These are phyloP conservation scores for Rhabditoides inermis DNA, from an alignment of 2,888 invertebrate genomes.

Conservation along the genomic window DNA sequence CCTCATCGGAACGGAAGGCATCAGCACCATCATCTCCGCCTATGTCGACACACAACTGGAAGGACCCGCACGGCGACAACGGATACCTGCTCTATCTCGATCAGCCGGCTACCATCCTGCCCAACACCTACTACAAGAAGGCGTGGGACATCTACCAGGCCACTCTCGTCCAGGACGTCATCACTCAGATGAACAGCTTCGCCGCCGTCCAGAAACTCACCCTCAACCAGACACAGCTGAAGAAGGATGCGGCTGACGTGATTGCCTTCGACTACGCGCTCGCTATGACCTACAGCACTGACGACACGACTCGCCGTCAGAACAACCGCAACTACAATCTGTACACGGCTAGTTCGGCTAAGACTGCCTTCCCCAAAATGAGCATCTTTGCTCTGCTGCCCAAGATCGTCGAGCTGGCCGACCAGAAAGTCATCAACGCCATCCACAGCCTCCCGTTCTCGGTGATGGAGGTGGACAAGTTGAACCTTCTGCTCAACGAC, in stretches of 20 bases:
- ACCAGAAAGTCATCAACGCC: too few species aligned
- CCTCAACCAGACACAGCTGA: constrained; percentile 16
- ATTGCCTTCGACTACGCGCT: constrained; percentile 35
- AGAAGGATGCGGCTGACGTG: constrained; percentile 22
- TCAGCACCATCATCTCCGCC: constrained; percentile 17
- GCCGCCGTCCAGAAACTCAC: constrained; percentile 16
- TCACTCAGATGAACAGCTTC: constrained; percentile 13
- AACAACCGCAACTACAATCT: constrained; percentile 35
- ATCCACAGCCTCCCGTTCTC: constrained; percentile 7
- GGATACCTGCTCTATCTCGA: constrained; percentile 38
- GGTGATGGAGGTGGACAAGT: constrained; percentile 21
- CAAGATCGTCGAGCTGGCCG: constrained; percentile 14
- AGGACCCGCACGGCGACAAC: constrained; percentile 28
- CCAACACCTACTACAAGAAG: constrained; percentile 30
- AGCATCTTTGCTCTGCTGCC: too few species aligned
- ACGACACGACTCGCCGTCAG: constrained; percentile 34
- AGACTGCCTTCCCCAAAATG: too few species aligned
- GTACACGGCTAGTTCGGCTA: too few species aligned
- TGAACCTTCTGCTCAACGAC: too few species aligned
- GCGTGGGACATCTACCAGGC: constrained; percentile 16
- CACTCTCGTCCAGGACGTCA: constrained; percentile 8
- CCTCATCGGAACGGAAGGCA: too few species aligned
- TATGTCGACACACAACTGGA: constrained; percentile 43
- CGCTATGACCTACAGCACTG: constrained; percentile 31
- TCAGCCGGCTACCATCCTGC: constrained; percentile 30